Conservation (phyloP, 2,888 invertebrate species). For the Isoperla grammatica region DNA sequence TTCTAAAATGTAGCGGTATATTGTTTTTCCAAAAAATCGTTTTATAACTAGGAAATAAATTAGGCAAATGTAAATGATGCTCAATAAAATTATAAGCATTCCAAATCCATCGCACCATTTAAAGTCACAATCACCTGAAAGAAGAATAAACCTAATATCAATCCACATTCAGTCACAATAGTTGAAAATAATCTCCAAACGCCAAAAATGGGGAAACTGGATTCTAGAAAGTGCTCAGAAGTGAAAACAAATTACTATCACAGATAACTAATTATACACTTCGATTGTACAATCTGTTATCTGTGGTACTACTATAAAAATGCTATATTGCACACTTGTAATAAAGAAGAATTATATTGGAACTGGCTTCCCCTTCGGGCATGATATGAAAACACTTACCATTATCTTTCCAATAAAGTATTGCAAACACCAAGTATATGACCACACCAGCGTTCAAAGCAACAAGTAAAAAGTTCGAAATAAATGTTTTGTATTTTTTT, state of each 20-base stretch:
- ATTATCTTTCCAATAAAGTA: conserved; percentile 36
- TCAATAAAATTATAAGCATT: conserved; percentile 58
- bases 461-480: conserved; percentile 30
- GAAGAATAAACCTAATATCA: background rate
- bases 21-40: conserved; percentile 47
- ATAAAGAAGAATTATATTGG: no score
- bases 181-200: no score
- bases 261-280: no score
- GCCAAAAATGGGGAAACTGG: no score
- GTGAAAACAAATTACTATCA: no score
- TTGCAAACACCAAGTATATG: conserved; percentile 38
- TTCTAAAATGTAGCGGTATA: conserved; percentile 36
- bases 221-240: no score
- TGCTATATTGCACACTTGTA: no score
- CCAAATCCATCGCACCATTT: conserved; percentile 63
- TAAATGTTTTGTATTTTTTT: conserved; percentile 7
- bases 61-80: conserved; percentile 55
- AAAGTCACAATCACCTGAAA: conserved; percentile 25
- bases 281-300: no score
- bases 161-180: background rate
- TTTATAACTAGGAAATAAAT: conserved; percentile 60
- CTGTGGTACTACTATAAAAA: no score
- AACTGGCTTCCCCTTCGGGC: no score
- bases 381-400: conserved; percentile 35
- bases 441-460: conserved; percentile 35